Conservation (phyloP, 1,140 invertebrate species). For the Chrysopa pallens region DNA sequence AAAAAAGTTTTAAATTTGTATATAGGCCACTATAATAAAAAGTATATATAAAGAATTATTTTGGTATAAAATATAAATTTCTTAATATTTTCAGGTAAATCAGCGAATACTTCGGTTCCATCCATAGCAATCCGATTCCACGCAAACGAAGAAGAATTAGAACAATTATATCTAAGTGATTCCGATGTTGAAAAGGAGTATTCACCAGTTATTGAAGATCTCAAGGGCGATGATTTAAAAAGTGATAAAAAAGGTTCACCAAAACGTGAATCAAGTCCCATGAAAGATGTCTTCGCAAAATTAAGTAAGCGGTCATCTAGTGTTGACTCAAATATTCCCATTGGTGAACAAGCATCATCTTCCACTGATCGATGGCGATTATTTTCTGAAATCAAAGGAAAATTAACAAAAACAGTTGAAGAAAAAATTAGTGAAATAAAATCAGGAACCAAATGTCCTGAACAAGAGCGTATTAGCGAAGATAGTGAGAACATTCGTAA, state of each 20-base stretch:
- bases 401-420: conserved; percentile 45
- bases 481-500: background rate
- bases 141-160: conserved; percentile 48
- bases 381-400: conserved; percentile 32
- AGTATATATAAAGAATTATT: too few species aligned
- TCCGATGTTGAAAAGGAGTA: conserved; percentile 27
- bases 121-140: conserved; percentile 43
- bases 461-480: background rate
- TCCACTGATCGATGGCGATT: conserved; percentile 33
- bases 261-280: conserved; percentile 11
- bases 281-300: conserved; percentile 10
- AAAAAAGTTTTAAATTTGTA: too few species aligned
- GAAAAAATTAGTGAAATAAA: conserved; percentile 41
- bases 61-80: background rate
- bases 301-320: conserved; percentile 25
- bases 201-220: background rate
- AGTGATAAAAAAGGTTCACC: background rate
- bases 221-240: background rate
- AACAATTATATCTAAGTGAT: conserved; percentile 41
- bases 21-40: too few species aligned
- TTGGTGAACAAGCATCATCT: conserved; percentile 24
- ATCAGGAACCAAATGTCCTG: conserved; percentile 11
- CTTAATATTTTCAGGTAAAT: conserved; percentile 33
- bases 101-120: conserved; percentile 39
- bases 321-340: conserved; percentile 19